A percentile compares a stretch with the other conserved stretches of the same genome.
phyloP scores from a whole-genome alignment of 2,113 vertebrate species.

The Drymodes brunneopygia region DNA sequence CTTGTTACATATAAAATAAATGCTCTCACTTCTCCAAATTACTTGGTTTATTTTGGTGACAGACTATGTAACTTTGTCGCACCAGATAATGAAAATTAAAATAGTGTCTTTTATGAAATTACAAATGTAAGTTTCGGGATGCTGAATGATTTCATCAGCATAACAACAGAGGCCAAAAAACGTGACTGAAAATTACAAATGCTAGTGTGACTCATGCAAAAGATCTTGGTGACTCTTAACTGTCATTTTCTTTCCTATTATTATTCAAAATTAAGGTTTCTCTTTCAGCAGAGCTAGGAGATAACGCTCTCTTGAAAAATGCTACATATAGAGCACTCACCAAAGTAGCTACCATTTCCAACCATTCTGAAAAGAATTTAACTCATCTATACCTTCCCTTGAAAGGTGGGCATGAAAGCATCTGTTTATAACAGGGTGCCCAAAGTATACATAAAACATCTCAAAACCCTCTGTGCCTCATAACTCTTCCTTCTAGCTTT shows the following conservation, averaged over 20 bases:
- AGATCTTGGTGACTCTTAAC: background rate
- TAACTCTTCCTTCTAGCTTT: background rate
- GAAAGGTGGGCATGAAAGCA: background rate
- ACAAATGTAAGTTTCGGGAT: background rate
- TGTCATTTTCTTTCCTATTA: background rate
- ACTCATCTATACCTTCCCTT: fast-evolving
- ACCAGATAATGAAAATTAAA: background rate
- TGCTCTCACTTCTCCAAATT: background rate
- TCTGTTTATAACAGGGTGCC: background rate
- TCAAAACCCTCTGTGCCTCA: background rate
- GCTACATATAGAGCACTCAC: background rate
- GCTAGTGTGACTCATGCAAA: background rate
- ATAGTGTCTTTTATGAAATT: background rate
- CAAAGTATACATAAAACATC: background rate
- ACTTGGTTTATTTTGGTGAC: background rate
- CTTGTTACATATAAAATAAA: background rate
- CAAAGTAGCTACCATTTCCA: background rate
- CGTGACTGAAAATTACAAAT: background rate
- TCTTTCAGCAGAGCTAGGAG: background rate
- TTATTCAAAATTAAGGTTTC: background rate
- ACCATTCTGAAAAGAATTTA: background rate
- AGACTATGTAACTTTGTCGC: background rate
- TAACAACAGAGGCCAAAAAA: background rate
- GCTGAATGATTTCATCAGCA: background rate
- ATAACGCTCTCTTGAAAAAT: background rate